Percentiles rank a stretch among this genome's conserved stretches.
These are phyloP conservation scores for Casuarius casuarius DNA, from an alignment of 2,113 vertebrate species.

Conservation along the genomic window DNA sequence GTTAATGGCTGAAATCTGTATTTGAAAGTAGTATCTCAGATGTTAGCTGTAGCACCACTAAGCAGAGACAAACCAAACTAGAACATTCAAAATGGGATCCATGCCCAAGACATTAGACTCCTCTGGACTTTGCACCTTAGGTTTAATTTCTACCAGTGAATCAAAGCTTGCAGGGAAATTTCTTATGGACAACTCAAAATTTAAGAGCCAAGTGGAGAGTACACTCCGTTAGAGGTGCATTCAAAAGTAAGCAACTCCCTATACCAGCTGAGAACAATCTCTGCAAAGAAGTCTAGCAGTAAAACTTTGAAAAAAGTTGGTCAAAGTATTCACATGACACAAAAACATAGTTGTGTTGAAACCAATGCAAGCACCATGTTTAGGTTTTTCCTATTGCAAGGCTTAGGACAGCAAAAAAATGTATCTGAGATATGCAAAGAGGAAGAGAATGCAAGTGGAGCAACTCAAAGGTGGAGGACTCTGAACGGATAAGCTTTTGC, in stretches of 20 bases:
- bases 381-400: not conserved
- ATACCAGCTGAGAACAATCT: not conserved
- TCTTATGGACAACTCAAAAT: not conserved
- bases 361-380: not conserved
- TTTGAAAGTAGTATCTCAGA: not conserved
- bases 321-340: not conserved
- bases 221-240: not conserved
- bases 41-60: not conserved
- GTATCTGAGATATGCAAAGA: not conserved
- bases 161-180: not conserved
- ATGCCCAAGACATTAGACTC: not conserved
- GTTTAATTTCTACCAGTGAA: not conserved
- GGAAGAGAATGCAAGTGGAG: not conserved
- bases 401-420: not conserved
- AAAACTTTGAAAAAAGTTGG: not conserved
- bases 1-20: not conserved
- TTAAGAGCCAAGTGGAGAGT: not conserved
- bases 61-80: not conserved
- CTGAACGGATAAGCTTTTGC: not conserved
- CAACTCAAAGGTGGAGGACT: not conserved
- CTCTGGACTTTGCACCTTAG: not conserved
- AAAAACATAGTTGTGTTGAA: not conserved
- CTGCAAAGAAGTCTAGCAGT: not conserved
- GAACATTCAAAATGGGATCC: not conserved
- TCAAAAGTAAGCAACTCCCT: not conserved